These are phyloP conservation scores for Phaenicophaeus curvirostris DNA, from an alignment of 2,797 vertebrate genomes.

Conservation along the genomic window DNA sequence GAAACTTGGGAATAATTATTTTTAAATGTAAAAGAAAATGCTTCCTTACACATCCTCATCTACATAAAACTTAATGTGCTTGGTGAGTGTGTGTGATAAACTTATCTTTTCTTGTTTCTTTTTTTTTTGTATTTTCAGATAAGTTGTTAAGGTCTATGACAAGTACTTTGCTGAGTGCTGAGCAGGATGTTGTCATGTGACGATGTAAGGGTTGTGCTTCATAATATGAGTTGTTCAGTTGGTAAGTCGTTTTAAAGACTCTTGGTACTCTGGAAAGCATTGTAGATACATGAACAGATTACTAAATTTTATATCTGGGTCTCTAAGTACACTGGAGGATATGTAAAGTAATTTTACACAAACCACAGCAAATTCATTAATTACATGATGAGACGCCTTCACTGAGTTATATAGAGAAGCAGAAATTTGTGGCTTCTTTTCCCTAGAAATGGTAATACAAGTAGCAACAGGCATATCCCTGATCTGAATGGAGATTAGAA, in stretches of 20 bases:
- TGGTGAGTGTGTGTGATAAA: accelerated
- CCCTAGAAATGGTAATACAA: neutral
- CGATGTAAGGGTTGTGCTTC: neutral
- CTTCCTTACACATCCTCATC: neutral
- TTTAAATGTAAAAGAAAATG: neutral
- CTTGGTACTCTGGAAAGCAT: neutral
- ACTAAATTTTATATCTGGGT: neutral
- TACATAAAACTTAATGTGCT: neutral
- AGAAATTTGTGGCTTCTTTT: neutral
- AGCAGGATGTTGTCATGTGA: neutral
- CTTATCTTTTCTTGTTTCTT: neutral
- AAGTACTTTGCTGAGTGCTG: neutral
- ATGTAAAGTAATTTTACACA: neutral
- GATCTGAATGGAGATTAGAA: neutral
- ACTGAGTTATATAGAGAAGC: neutral
- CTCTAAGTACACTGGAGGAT: neutral
- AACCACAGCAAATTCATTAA: neutral
- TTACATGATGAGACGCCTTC: neutral
- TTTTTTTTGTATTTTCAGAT: neutral
- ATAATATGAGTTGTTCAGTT: neutral
- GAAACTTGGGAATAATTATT: neutral
- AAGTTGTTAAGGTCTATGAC: neutral
- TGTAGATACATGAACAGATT: neutral
- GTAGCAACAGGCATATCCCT: neutral
- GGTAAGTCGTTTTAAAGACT: neutral